Percentiles rank a stretch among this genome's conserved stretches.
Evolutionary conservation across 2,113 vertebrate genomes (phyloP).

Genomic region (Laterallus jamaicensis): DNA sequence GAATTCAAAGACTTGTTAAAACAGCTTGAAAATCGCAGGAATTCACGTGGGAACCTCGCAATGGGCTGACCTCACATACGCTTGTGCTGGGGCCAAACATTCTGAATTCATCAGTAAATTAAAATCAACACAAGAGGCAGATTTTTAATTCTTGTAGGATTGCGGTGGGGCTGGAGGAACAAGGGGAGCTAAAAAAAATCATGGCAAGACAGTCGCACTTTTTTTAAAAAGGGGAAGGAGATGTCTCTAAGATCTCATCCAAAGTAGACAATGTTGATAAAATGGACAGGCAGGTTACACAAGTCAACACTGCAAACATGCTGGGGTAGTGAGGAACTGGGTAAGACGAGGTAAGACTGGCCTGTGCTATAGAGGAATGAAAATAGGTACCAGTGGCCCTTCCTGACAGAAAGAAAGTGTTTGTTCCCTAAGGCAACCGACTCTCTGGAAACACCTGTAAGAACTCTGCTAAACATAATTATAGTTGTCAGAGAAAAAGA

Average conservation of each 20-base stretch:
- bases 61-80: not conserved
- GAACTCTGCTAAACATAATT: not conserved
- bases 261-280: not conserved
- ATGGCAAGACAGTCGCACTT: not conserved
- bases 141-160: not conserved
- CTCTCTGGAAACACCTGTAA: conserved; percentile 27
- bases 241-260: not conserved
- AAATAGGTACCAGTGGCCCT: not conserved
- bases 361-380: not conserved
- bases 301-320: not conserved
- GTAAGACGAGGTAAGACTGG: not conserved
- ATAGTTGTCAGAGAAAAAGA: not conserved
- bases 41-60: conserved; percentile 14
- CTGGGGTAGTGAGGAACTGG: not conserved
- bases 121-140: conserved; percentile 11
- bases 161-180: not conserved
- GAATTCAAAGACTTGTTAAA: conserved; percentile 37
- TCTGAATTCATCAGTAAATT: conserved; percentile 28
- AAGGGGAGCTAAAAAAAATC: not conserved
- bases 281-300: not conserved
- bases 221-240: not conserved
- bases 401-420: not conserved
- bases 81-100: conserved; percentile 7
- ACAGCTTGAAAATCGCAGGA: conserved; percentile 21
- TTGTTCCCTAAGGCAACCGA: not conserved